Percentiles rank a stretch among this genome's conserved stretches.
phyloP scores from a whole-genome alignment of 2,113 vertebrate species.

The Colius striatus region DNA sequence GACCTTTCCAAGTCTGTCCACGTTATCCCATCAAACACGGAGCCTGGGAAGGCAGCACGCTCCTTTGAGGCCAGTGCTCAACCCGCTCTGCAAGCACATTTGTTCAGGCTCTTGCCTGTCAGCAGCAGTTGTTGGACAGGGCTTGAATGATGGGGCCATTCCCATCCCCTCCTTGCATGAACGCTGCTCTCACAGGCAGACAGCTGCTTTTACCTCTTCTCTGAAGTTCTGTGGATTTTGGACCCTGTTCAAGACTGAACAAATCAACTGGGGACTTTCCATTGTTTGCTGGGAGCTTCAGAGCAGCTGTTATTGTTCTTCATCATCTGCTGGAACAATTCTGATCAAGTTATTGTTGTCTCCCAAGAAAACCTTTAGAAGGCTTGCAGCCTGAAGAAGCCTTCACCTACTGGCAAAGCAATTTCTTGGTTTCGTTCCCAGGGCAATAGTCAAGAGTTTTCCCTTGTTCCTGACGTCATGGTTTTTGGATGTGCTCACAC shows the following conservation, averaged over 20 bases:
- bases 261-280: constrained; percentile 39
- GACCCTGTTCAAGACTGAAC: background rate
- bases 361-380: constrained; percentile 36
- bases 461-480: constrained; percentile 46
- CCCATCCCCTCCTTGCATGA: fast-evolving
- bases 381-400: constrained; percentile 13
- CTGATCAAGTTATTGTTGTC: background rate
- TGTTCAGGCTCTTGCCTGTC: background rate
- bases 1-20: background rate
- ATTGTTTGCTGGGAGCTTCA: constrained; percentile 26
- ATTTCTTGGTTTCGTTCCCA: constrained; percentile 55
- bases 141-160: background rate
- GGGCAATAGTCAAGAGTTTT: background rate
- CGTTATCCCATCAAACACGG: fast-evolving
- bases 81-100: background rate
- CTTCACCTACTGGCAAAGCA: background rate
- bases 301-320: constrained; percentile 69
- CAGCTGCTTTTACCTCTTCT: constrained; percentile 48
- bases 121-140: background rate
- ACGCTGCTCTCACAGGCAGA: fast-evolving
- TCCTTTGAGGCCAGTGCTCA: fast-evolving
- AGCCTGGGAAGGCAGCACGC: background rate
- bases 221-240: background rate
- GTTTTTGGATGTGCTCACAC: constrained; percentile 4
- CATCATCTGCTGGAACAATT: constrained; percentile 51